phyloP scores from a whole-genome alignment of 2,888 invertebrate genomes.

The Caradrina kadenii region DNA sequence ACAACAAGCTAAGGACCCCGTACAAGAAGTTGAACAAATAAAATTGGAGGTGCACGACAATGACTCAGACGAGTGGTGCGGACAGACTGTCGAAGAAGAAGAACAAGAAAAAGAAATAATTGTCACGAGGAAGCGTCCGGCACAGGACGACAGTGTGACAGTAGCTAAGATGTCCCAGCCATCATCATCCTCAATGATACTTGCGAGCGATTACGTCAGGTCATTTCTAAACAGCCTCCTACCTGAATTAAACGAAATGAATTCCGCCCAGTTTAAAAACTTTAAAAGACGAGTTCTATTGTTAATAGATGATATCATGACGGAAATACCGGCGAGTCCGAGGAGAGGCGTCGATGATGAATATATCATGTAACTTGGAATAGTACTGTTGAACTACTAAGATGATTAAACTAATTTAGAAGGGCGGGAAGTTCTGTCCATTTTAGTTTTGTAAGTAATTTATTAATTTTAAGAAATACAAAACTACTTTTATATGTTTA shows the following conservation, averaged over 20 bases:
- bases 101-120: slow-evolving; percentile 10
- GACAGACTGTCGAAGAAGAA: slow-evolving; percentile 18
- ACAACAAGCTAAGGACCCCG: background rate
- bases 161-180: slow-evolving; percentile 17
- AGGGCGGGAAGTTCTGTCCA: background rate
- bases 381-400: slow-evolving; percentile 4
- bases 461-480: slow-evolving; percentile 14
- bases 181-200: slow-evolving; percentile 2
- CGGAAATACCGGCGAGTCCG: slow-evolving; percentile 36
- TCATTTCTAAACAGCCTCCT: slow-evolving; percentile 65
- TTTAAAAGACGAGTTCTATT: slow-evolving; percentile 65
- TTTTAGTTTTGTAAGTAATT: background rate
- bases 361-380: slow-evolving; percentile 26
- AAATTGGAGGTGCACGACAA: slow-evolving; percentile 39
- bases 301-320: slow-evolving; percentile 60
- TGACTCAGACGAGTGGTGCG: slow-evolving; percentile 1
- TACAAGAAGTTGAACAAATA: slow-evolving; percentile 22
- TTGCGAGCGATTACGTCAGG: slow-evolving; percentile 40
- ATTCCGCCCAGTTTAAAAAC: slow-evolving; percentile 62
- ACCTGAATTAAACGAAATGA: slow-evolving; percentile 68
- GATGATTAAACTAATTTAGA: slow-evolving; percentile 11
- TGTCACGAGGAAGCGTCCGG: slow-evolving; percentile 16
- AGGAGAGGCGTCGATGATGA: slow-evolving; percentile 23
- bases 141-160: slow-evolving; percentile 15
- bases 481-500: background rate